Evolutionary conservation across 2,888 invertebrate species (phyloP).

Genomic region (Therioaphis trifolii): DNA sequence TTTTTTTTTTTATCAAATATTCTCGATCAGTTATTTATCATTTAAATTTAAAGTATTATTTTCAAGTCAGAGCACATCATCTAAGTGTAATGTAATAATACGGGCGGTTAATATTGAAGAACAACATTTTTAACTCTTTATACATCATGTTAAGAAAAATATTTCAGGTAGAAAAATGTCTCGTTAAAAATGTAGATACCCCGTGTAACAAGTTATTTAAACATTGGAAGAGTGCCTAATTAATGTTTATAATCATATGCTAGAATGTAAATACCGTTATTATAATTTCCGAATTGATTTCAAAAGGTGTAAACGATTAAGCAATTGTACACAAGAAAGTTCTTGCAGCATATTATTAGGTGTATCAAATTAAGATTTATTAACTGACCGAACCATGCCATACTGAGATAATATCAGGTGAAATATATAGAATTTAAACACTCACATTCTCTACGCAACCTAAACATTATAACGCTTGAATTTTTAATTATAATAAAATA

Average conservation of each 20-base stretch:
- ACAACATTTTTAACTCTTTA: slow-evolving; percentile 1
- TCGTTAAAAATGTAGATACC: background rate
- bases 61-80: no score
- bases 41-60: no score
- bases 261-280: slow-evolving; percentile 9
- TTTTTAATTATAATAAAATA: slow-evolving; percentile 17
- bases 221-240: slow-evolving; percentile 31
- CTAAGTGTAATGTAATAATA: background rate
- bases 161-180: slow-evolving; percentile 15
- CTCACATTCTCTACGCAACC: background rate
- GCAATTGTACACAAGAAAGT: background rate
- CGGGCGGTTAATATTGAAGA: background rate
- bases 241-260: slow-evolving; percentile 10
- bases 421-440: slow-evolving; percentile 1
- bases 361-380: background rate
- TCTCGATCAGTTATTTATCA: no score
- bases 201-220: slow-evolving; percentile 34
- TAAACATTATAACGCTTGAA: no score
- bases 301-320: slow-evolving; percentile 6
- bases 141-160: background rate
- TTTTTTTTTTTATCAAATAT: no score
- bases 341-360: slow-evolving; percentile 12
- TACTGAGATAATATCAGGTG: background rate
- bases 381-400: background rate
- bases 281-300: slow-evolving; percentile 29